Percentiles rank a stretch among this genome's conserved stretches.
Evolutionary conservation across 2,797 vertebrate species (phyloP).

Genomic region (Aeoliscus strigatus): DNA sequence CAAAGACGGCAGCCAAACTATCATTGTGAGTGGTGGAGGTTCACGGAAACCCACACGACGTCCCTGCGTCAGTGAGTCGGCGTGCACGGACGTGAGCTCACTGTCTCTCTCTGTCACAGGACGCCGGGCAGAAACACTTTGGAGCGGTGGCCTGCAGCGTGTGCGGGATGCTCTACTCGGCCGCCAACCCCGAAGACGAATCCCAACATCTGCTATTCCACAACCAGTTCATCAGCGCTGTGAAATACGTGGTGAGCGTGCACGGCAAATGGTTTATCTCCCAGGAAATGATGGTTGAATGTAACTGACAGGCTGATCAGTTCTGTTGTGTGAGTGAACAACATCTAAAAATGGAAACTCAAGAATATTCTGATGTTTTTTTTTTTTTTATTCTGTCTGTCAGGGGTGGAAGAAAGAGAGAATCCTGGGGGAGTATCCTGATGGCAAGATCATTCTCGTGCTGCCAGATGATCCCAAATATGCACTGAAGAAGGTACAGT

Average conservation of each 20-base stretch:
- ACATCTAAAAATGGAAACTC: no score
- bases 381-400: no score
- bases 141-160: slow-evolving; percentile 90
- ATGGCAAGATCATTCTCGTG: slow-evolving; percentile 97
- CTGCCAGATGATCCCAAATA: slow-evolving; percentile 99
- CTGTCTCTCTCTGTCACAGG: slow-evolving; percentile 67
- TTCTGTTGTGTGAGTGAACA: no score
- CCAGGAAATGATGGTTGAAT: no score
- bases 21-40: slow-evolving; percentile 84
- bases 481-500: slow-evolving; percentile 90
- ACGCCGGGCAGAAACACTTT: slow-evolving; percentile 92
- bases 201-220: slow-evolving; percentile 96
- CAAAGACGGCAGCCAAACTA: slow-evolving; percentile 82
- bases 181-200: slow-evolving; percentile 94
- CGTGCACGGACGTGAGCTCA: no score
- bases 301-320: no score
- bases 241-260: slow-evolving; percentile 99
- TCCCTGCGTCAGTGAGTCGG: no score
- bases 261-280: no score
- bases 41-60: no score
- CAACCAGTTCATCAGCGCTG: slow-evolving; percentile 97
- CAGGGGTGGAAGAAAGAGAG: slow-evolving; percentile 99
- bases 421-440: slow-evolving; percentile 92
- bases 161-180: slow-evolving; percentile 98
- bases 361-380: not conserved